These are phyloP conservation scores for Lasioglossum albipes DNA, from an alignment of 1,140 invertebrate species.

Conservation along the genomic window DNA sequence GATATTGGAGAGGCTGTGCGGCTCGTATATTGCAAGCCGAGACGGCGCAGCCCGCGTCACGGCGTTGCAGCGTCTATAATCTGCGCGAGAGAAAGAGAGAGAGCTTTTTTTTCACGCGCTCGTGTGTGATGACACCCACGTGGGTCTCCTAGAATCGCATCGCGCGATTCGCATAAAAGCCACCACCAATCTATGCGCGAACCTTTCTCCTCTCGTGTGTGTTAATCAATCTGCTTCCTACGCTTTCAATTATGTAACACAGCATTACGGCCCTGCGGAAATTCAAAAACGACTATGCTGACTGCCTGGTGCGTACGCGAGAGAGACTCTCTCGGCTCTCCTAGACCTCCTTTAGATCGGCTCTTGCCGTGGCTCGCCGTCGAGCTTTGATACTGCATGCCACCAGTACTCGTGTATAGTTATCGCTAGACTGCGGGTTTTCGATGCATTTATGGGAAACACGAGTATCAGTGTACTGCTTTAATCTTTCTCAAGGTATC, in stretches of 20 bases:
- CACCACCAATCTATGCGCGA: constrained; percentile 77
- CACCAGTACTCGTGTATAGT: no score
- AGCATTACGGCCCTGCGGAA: constrained; percentile 57
- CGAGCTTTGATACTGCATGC: no score
- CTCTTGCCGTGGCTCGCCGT: no score
- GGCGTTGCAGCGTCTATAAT: constrained; percentile 49
- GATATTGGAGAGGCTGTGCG: constrained; percentile 30
- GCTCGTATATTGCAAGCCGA: constrained; percentile 39
- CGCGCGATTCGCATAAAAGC: constrained; percentile 75
- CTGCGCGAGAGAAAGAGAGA: constrained; percentile 1
- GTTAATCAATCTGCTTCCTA: constrained; percentile 81
- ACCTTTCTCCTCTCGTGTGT: constrained; percentile 79
- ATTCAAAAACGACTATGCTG: constrained; percentile 44
- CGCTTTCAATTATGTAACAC: constrained; percentile 79
- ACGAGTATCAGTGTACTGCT: no score
- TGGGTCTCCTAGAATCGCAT: constrained; percentile 44
- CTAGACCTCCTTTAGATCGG: background rate
- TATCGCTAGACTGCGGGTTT: no score
- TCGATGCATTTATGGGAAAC: no score
- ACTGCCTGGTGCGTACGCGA: constrained; percentile 4
- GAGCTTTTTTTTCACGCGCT: constrained; percentile 33
- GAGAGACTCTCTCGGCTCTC: background rate
- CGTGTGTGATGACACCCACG: constrained; percentile 64
- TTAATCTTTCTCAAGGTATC: no score
- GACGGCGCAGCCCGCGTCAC: constrained; percentile 10